Evolutionary conservation across 2,797 vertebrate species (phyloP).

Genomic region (Helicolenus hilgendorfi): DNA sequence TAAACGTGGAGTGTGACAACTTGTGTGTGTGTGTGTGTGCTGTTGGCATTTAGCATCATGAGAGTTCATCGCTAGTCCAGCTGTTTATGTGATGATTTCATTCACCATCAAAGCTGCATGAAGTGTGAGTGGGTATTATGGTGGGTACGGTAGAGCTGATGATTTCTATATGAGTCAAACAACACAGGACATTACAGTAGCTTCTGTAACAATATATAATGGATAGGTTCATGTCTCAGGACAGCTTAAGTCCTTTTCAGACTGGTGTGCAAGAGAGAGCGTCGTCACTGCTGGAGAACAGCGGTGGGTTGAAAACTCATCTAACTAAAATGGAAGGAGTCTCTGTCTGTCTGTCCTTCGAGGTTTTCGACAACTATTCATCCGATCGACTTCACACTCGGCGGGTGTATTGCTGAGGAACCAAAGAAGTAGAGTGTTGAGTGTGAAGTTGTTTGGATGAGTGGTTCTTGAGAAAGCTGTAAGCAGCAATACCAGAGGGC

Average conservation of each 20-base stretch:
- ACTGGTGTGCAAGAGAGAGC: neutral
- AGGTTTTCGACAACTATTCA: neutral
- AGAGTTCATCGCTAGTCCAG: constrained; percentile 20
- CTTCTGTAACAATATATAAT: neutral
- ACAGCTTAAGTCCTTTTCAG: neutral
- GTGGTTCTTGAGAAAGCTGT: neutral
- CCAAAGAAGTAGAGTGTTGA: neutral
- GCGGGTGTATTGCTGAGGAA: neutral
- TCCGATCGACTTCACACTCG: neutral
- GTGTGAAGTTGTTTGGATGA: neutral
- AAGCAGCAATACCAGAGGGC: neutral
- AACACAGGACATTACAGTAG: neutral
- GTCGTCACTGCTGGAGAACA: neutral
- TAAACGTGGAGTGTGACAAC: constrained; percentile 27
- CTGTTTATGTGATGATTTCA: constrained; percentile 34
- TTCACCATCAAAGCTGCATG: constrained; percentile 25
- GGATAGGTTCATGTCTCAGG: neutral
- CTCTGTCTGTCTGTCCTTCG: neutral
- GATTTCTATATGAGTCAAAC: constrained; percentile 6
- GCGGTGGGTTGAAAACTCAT: neutral
- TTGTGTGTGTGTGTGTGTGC: neutral
- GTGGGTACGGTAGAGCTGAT: neutral
- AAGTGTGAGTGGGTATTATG: neutral
- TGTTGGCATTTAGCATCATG: constrained; percentile 8
- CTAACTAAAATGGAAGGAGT: neutral